Percentiles rank a stretch among this genome's conserved stretches.
phyloP scores from a whole-genome alignment of 1,140 invertebrate genomes.

The Galleria mellonella region DNA sequence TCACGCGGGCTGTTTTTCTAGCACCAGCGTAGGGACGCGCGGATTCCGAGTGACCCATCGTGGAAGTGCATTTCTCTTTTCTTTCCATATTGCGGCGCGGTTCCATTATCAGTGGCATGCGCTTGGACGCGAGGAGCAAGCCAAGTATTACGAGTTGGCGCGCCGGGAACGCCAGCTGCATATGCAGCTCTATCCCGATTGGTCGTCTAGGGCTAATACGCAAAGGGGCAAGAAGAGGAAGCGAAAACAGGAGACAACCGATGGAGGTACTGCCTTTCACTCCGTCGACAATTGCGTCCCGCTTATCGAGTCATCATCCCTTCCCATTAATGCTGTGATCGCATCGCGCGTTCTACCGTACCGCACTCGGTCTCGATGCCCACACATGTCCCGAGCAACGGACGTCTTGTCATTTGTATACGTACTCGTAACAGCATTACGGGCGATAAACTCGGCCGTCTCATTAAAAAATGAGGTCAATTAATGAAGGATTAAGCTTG shows the following conservation, averaged over 20 bases:
- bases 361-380: conserved; percentile 2
- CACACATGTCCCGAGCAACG: conserved; percentile 25
- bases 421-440: conserved; percentile 6
- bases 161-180: conserved; percentile 97
- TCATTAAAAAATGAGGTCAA: conserved; percentile 63
- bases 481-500: conserved; percentile 60
- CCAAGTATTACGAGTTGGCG: conserved; percentile 99
- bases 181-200: conserved; percentile 99
- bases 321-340: conserved; percentile 2
- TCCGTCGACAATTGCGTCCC: conserved; percentile 38
- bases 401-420: conserved; percentile 26
- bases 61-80: conserved; percentile 73
- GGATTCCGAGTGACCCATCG: conserved; percentile 39
- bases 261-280: conserved; percentile 87
- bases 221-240: conserved; percentile 99
- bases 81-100: conserved; percentile 70
- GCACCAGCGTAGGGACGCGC: conserved; percentile 61
- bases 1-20: conserved; percentile 76
- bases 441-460: conserved; percentile 11
- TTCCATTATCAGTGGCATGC: conserved; percentile 92
- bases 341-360: neutral
- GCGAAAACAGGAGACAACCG: conserved; percentile 97
- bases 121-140: conserved; percentile 98
- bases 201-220: conserved; percentile 98
- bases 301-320: conserved; percentile 5